Conservation (phyloP, 2,797 vertebrate genomes). For the Helarctos malayanus region DNA sequence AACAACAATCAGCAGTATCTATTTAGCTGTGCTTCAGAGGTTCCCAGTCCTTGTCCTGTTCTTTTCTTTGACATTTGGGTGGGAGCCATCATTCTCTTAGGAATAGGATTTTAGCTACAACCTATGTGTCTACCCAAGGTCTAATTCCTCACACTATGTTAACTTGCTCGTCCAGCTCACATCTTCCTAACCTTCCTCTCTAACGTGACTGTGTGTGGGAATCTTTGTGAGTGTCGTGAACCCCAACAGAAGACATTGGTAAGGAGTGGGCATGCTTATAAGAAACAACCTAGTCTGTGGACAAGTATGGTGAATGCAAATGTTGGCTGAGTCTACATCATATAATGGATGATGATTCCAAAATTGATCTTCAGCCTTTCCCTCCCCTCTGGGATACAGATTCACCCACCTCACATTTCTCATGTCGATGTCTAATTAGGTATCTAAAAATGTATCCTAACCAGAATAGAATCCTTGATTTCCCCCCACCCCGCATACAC, state of each 20-base stretch:
- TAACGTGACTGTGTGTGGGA: background rate
- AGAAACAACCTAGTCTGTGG: background rate
- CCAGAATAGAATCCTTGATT: background rate
- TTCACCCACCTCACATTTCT: background rate
- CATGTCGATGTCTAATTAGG: background rate
- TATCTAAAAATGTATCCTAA: background rate
- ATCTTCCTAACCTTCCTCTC: background rate
- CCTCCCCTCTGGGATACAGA: background rate
- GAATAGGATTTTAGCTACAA: constrained; percentile 13
- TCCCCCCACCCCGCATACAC: rapidly evolving
- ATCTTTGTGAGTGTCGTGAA: background rate
- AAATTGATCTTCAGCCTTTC: background rate
- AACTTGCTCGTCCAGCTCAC: background rate
- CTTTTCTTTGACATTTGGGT: constrained; percentile 31
- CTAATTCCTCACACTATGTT: background rate
- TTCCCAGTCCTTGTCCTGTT: background rate
- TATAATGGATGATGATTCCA: background rate
- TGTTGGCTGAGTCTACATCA: background rate
- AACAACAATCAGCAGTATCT: constrained; percentile 29
- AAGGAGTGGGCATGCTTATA: background rate
- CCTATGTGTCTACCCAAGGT: background rate
- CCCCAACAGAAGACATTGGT: background rate
- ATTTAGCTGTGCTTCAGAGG: constrained; percentile 48
- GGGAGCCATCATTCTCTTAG: constrained; percentile 6
- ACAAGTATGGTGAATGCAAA: background rate